Evolutionary conservation across 2,888 invertebrate genomes (phyloP).

Genomic region (Ethmia dodecea): DNA sequence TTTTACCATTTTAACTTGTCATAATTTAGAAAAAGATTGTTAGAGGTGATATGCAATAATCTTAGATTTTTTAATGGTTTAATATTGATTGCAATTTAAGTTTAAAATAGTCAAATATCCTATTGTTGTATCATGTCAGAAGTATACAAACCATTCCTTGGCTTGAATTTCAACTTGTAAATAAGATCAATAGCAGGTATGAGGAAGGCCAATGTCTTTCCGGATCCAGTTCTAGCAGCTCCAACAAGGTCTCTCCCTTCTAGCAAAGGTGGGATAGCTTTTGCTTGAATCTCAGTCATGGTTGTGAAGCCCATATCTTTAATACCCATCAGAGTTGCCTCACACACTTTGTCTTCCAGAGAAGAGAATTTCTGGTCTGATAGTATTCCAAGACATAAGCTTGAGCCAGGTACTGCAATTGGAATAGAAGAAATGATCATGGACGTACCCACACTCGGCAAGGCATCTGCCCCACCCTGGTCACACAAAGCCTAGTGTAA

Average conservation of each 20-base stretch:
- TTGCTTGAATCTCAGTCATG: slow-evolving; percentile 97
- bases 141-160: slow-evolving; percentile 92
- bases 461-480: too few relatives aligned
- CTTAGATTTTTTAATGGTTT: too few relatives aligned
- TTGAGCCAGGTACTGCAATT: slow-evolving; percentile 80
- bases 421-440: too few relatives aligned
- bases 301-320: slow-evolving; percentile 94
- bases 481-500: too few relatives aligned
- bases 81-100: too few relatives aligned
- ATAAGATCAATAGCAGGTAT: slow-evolving; percentile 97
- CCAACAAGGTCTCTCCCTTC: slow-evolving; percentile 97
- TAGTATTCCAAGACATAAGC: slow-evolving; percentile 77
- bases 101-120: too few relatives aligned
- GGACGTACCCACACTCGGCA: too few relatives aligned
- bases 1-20: too few relatives aligned
- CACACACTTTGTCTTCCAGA: slow-evolving; percentile 83
- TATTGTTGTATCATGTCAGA: too few relatives aligned
- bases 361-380: slow-evolving; percentile 79
- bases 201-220: slow-evolving; percentile 97
- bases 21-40: too few relatives aligned
- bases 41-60: too few relatives aligned
- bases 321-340: slow-evolving; percentile 89
- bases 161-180: slow-evolving; percentile 93
- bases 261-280: slow-evolving; percentile 90
- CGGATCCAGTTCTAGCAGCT: slow-evolving; percentile 96